Conservation (phyloP, 2,888 invertebrate species). For the Andrena chrysosceles region DNA sequence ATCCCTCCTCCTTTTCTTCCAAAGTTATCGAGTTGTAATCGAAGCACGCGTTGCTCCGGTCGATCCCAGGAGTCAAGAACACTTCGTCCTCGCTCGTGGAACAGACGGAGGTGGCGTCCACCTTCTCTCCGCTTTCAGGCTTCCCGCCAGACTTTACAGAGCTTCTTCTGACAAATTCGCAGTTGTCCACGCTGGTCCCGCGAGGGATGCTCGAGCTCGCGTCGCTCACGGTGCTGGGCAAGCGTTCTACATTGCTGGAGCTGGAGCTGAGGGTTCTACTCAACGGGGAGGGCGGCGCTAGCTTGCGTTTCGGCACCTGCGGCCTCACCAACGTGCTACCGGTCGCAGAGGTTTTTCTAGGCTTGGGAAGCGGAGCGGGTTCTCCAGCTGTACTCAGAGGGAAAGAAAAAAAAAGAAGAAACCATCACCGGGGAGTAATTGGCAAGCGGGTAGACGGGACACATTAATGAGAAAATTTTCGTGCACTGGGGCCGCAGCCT, state of each 20-base stretch:
- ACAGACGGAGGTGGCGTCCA: background rate
- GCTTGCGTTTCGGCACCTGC: constrained; percentile 54
- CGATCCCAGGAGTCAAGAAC: constrained; percentile 4
- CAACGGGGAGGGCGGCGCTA: constrained; percentile 46
- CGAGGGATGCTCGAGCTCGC: background rate
- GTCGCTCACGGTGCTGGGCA: background rate
- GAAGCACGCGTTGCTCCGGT: background rate
- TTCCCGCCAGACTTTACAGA: background rate
- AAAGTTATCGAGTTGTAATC: background rate
- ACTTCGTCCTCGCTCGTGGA: constrained; percentile 34
- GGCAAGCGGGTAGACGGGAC: constrained; percentile 33
- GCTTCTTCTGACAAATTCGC: background rate
- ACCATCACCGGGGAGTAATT: constrained; percentile 68
- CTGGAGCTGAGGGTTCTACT: constrained; percentile 43
- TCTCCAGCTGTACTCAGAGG: constrained; percentile 68
- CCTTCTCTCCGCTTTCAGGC: background rate
- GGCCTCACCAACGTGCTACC: constrained; percentile 38
- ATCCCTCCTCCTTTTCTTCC: background rate
- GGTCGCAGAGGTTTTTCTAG: constrained; percentile 70
- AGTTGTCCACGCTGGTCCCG: background rate
- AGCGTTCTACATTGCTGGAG: constrained; percentile 32
- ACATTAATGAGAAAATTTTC: background rate
- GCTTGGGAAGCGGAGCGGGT: constrained; percentile 77
- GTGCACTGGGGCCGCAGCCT: background rate
- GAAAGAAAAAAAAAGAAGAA: constrained; percentile 49